A percentile compares a stretch with the other conserved stretches of the same genome.
Evolutionary conservation across 2,113 vertebrate genomes (phyloP).

Genomic region (Malurus melanocephalus): DNA sequence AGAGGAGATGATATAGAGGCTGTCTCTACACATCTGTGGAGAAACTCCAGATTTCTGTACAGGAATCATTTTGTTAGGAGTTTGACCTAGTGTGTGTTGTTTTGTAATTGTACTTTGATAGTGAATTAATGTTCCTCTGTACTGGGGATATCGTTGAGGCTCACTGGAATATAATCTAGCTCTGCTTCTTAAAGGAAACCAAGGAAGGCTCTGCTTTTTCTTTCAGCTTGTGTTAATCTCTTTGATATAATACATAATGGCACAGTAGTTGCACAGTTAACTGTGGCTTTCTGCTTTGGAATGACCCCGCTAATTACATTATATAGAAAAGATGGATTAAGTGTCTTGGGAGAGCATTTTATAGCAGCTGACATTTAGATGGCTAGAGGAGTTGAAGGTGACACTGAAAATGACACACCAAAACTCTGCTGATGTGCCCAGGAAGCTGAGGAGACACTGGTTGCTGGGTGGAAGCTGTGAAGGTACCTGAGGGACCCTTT

Average conservation of each 20-base stretch:
- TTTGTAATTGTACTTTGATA: not conserved
- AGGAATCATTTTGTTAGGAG: not conserved
- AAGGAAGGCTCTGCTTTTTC: not conserved
- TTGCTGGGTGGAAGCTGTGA: not conserved
- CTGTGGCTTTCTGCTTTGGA: conserved; percentile 16
- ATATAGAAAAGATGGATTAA: conserved; percentile 4
- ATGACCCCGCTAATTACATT: not conserved
- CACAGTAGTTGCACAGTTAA: not conserved
- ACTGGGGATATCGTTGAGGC: not conserved
- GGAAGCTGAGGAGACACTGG: not conserved
- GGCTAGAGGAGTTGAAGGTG: not conserved
- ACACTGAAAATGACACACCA: not conserved
- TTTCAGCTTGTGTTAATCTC: not conserved
- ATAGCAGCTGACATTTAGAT: conserved; percentile 1
- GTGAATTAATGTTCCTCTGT: not conserved
- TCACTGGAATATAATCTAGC: not conserved
- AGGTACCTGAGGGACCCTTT: not conserved
- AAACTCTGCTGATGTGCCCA: not conserved
- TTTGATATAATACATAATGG: not conserved
- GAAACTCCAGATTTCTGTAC: not conserved
- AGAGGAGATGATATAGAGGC: not conserved
- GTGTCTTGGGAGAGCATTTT: not conserved
- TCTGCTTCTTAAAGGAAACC: not conserved
- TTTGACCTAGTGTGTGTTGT: not conserved
- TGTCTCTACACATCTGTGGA: not conserved